Evolutionary conservation across 35 echinoderm and acorn worm species (phyloP).

Genomic region (Hemicentrotus pulcherrimus): DNA sequence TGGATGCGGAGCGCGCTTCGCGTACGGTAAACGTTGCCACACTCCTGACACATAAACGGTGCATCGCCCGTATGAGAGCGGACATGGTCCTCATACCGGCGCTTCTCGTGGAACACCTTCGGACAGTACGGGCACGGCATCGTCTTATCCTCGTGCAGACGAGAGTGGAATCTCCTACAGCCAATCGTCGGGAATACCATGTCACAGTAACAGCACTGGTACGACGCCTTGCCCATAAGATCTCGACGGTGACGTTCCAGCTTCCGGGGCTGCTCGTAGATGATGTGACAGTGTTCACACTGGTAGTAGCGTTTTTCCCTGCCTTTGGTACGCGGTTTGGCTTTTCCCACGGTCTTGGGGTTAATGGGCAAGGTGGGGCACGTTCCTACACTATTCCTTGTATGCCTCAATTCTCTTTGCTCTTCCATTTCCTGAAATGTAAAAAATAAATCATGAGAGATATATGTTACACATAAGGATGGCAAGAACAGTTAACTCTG

Average conservation of each 20-base stretch:
- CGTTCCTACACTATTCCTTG: background rate
- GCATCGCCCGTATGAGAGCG: slow-evolving; percentile 28
- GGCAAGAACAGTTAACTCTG: no score
- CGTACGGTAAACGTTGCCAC: slow-evolving; percentile 35
- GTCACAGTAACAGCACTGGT: slow-evolving; percentile 23
- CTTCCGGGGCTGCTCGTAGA: background rate
- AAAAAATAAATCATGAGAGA: background rate
- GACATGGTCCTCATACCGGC: slow-evolving; percentile 27
- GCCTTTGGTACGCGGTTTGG: background rate
- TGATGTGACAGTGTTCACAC: slow-evolving; percentile 36
- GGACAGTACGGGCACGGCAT: slow-evolving; percentile 40
- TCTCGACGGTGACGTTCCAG: background rate
- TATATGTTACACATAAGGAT: background rate
- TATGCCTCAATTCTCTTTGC: background rate
- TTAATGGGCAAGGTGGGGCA: slow-evolving; percentile 38
- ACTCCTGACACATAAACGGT: slow-evolving; percentile 47
- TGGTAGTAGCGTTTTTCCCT: slow-evolving; percentile 23
- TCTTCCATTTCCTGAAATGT: background rate
- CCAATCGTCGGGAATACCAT: background rate
- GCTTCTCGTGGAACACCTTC: slow-evolving; percentile 28
- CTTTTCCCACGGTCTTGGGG: background rate
- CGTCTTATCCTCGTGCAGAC: slow-evolving; percentile 36
- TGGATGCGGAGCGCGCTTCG: slow-evolving; percentile 44
- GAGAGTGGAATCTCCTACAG: background rate
- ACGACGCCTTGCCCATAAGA: background rate